phyloP scores from a whole-genome alignment of 2,113 vertebrate species.

The Siniperca chuatsi region DNA sequence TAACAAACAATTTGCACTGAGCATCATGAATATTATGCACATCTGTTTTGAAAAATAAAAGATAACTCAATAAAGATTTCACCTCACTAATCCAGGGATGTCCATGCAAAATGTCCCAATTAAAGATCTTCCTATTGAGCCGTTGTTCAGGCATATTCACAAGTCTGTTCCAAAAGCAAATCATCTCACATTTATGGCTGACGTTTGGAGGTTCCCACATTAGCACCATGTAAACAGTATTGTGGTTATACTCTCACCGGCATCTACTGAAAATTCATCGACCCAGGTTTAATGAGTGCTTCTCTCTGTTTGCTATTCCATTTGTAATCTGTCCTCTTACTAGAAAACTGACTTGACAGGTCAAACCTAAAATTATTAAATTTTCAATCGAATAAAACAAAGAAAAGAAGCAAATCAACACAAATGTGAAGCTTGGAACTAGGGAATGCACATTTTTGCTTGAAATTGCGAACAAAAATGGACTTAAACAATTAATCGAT shows the following conservation, averaged over 20 bases:
- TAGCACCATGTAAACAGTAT: neutral
- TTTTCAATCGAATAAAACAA: neutral
- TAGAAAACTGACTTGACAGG: slow-evolving; percentile 42
- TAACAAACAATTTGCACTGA: neutral
- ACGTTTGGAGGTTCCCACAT: neutral
- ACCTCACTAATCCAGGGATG: neutral
- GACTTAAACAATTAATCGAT: neutral
- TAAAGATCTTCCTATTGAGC: neutral
- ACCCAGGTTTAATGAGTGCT: slow-evolving; percentile 38
- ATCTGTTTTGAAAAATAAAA: slow-evolving; percentile 4
- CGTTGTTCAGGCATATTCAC: neutral
- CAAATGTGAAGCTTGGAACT: too few species aligned
- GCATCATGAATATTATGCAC: neutral
- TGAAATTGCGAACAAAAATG: neutral
- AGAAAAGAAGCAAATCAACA: neutral
- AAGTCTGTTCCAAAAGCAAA: neutral
- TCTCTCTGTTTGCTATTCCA: slow-evolving; percentile 24
- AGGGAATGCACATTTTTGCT: too few species aligned
- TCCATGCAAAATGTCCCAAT: neutral
- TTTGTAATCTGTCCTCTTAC: slow-evolving; percentile 42
- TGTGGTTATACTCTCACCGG: neutral
- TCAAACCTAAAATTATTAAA: neutral
- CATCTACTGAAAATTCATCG: slow-evolving; percentile 1
- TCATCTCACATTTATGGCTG: neutral
- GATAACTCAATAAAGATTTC: neutral